phyloP scores from a whole-genome alignment of 2,113 vertebrate genomes.

The Brienomyrus longianalis region DNA sequence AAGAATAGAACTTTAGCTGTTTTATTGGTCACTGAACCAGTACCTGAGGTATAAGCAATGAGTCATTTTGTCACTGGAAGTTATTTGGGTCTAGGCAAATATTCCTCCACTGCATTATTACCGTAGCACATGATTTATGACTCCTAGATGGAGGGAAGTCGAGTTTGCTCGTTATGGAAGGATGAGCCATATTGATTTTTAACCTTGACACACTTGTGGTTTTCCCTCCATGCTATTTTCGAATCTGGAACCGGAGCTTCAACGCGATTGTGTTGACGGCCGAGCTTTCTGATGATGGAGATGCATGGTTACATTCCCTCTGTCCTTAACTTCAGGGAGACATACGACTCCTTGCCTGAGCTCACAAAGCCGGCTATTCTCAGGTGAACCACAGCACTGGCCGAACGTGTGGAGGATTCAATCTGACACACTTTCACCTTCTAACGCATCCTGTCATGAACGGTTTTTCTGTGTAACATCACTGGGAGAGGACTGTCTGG shows the following conservation, averaged over 20 bases:
- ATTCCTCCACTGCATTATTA: neutral
- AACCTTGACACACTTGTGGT: slow-evolving; percentile 27
- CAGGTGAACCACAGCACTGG: neutral
- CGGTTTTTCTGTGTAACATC: neutral
- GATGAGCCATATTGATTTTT: slow-evolving; percentile 13
- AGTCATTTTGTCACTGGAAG: slow-evolving; percentile 12
- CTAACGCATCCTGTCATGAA: neutral
- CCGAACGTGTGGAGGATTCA: neutral
- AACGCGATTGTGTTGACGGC: neutral
- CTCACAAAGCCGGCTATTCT: neutral
- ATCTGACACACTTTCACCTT: neutral
- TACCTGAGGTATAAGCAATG: neutral
- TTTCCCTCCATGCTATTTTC: slow-evolving; percentile 18
- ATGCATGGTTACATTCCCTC: neutral
- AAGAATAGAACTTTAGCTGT: neutral
- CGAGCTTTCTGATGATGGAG: neutral
- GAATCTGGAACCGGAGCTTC: neutral
- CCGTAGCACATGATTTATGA: slow-evolving; percentile 13
- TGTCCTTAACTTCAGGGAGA: neutral
- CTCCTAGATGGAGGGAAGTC: slow-evolving; percentile 8
- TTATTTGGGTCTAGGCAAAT: slow-evolving; percentile 18
- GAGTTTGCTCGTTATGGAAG: slow-evolving; percentile 2
- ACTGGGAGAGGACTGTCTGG: neutral
- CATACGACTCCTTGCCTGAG: neutral
- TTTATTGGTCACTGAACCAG: neutral